Evolutionary conservation across 2,113 vertebrate species (phyloP).

Genomic region (Bostrychus sinensis): DNA sequence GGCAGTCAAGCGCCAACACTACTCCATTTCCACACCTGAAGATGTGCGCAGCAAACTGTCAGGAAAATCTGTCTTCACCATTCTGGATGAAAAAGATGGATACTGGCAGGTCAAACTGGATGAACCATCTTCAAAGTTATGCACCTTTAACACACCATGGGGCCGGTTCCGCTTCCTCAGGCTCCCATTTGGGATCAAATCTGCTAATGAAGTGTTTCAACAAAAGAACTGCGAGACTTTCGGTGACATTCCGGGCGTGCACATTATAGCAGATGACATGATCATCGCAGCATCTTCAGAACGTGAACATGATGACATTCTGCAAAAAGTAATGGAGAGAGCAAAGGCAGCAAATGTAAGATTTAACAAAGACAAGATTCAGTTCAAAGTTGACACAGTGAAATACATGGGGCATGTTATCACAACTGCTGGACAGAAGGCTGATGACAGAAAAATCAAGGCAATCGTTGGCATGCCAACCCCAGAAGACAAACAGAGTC

Average conservation of each 20-base stretch:
- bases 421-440: no score
- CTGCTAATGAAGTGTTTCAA: constrained; percentile 54
- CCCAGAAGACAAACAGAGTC: no score
- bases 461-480: no score
- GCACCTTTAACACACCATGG: constrained; percentile 38
- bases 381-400: no score
- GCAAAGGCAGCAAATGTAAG: no score
- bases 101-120: constrained; percentile 34
- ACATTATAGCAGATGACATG: constrained; percentile 35
- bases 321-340: no score
- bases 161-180: constrained; percentile 59
- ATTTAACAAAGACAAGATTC: no score
- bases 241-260: constrained; percentile 13
- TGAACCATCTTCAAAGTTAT: background rate
- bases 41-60: background rate
- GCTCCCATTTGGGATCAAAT: constrained; percentile 61
- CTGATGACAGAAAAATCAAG: no score
- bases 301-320: constrained; percentile 17
- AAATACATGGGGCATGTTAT: no score
- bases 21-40: constrained; percentile 8
- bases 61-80: constrained; percentile 17
- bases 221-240: constrained; percentile 22
- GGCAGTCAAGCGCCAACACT: constrained; percentile 4
- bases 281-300: constrained; percentile 19
- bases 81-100: constrained; percentile 25